Conservation (phyloP, 2,888 invertebrate species). For the Drosophila kambysellisi region DNA sequence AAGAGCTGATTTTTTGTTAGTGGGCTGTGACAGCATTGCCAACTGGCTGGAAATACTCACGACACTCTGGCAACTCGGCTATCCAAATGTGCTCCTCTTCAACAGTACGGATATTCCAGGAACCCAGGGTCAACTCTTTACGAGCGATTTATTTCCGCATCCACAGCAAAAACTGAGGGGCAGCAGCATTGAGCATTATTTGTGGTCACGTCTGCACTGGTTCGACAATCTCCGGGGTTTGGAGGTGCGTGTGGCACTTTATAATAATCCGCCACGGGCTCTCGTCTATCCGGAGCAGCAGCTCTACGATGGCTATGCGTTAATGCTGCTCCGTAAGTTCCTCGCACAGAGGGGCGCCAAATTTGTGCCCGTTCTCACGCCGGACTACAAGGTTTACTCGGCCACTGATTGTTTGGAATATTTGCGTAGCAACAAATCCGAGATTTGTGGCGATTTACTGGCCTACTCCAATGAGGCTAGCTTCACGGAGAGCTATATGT, state of each 20-base stretch:
- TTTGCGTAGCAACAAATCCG: constrained; percentile 23
- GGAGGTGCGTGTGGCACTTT: constrained; percentile 56
- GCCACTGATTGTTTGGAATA: constrained; percentile 39
- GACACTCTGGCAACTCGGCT: constrained; percentile 44
- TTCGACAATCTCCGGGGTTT: constrained; percentile 46
- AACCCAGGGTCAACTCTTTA: not conserved
- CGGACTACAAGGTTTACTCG: constrained; percentile 36
- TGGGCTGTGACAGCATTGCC: constrained; percentile 24
- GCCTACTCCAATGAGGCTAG: constrained; percentile 32
- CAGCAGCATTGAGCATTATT: constrained; percentile 41
- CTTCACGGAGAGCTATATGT: constrained; percentile 50
- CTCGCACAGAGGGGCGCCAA: constrained; percentile 31
- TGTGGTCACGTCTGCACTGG: constrained; percentile 45
- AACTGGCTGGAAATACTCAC: constrained; percentile 38
- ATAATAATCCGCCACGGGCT: constrained; percentile 61
- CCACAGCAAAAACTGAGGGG: constrained; percentile 12
- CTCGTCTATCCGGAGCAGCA: constrained; percentile 47
- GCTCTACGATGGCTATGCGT: constrained; percentile 55
- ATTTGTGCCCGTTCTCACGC: constrained; percentile 40
- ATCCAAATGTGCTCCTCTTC: constrained; percentile 53
- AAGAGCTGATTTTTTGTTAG: constrained; percentile 37
- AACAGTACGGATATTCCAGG: constrained; percentile 22
- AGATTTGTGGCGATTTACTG: constrained; percentile 53
- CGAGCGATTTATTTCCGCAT: constrained; percentile 36
- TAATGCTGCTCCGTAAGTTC: constrained; percentile 48